Base-by-base conservation (phyloP, 2,888 invertebrate species). In the Sacculina carcini region DNA sequence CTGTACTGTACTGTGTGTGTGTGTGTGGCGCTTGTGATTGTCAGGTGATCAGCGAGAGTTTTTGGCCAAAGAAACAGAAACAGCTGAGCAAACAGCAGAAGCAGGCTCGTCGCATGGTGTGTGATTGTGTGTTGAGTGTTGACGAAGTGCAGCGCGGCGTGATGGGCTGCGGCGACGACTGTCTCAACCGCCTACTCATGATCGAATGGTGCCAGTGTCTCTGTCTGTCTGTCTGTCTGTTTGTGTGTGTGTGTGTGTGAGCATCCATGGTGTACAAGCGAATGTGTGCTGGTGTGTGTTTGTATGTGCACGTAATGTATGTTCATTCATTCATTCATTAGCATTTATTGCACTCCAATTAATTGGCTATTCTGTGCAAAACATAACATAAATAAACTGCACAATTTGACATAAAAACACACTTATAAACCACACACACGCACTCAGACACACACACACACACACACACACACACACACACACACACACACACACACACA, bases 151-250 rank as follows among this genome's bases (percentile, higher is more conserved):
- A 75, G 39, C 70, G 78, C 53, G 87, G 86, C 0, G 81, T 84
- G 62, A 66, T 76, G 55, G 89, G 87, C 10, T 96, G 96, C 65
- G 90, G 87, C 1, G 87, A 89, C 62, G 89, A 92, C 67, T 96
- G 96, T 66, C 73, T 96, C 32, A 96, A 96, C 70, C 76, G 92
- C 62, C 73, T 94, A 63, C 75, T 96, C n/a, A 85, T 92, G 81
- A 92, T 96, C 63, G 96, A 96, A 74, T 96, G 89, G 86, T 85
- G 70, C 48, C 4, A 10, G 6, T 14, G 9, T 48, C 23, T 5
- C 39, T 28, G 14, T 50, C 12, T 48, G 16, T 12, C 5, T 34
- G 14, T n/a, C 4, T 34, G 7, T n/a, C n/a, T n/a, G n/a, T n/a
- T n/a, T n/a, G n/a, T n/a, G n/a, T n/a, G n/a, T n/a, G 21, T 12